Percentiles rank a stretch among this genome's conserved stretches.
phyloP scores from a whole-genome alignment of 2,797 vertebrate species.

The Phrynocephalus vlangalii region DNA sequence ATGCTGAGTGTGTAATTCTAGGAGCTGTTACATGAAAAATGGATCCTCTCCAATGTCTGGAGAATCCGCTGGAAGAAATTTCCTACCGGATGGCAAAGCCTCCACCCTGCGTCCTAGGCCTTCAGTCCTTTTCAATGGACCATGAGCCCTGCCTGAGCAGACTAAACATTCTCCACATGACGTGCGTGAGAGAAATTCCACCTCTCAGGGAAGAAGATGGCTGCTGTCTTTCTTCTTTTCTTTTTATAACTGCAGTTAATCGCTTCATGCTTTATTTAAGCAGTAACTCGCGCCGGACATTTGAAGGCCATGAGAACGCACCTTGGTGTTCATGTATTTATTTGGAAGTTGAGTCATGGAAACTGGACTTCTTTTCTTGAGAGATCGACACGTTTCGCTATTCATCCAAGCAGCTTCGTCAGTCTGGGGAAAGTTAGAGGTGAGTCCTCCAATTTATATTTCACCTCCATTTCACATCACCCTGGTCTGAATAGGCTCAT shows the following conservation, averaged over 20 bases:
- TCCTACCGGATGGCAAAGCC: no score
- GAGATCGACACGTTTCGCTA: no score
- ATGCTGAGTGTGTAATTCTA: no score
- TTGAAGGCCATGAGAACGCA: not conserved
- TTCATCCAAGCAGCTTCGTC: no score
- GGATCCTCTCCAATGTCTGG: no score
- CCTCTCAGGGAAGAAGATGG: not conserved
- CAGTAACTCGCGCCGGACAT: not conserved
- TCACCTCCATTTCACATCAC: no score
- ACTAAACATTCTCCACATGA: not conserved
- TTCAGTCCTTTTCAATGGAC: not conserved
- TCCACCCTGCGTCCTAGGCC: not conserved
- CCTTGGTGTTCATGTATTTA: not conserved
- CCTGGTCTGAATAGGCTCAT: no score
- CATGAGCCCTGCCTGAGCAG: not conserved
- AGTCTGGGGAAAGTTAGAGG: no score
- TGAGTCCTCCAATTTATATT: no score
- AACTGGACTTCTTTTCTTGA: no score
- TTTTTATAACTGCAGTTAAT: not conserved
- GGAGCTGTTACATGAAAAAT: no score
- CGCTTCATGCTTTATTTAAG: slow-evolving; percentile 32
- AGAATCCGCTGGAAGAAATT: no score
- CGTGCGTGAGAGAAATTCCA: slow-evolving; percentile 4
- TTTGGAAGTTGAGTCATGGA: not conserved
- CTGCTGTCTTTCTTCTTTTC: not conserved